Base-by-base conservation (phyloP, 2,888 invertebrate genomes). In the Deilephila elpenor region DNA sequence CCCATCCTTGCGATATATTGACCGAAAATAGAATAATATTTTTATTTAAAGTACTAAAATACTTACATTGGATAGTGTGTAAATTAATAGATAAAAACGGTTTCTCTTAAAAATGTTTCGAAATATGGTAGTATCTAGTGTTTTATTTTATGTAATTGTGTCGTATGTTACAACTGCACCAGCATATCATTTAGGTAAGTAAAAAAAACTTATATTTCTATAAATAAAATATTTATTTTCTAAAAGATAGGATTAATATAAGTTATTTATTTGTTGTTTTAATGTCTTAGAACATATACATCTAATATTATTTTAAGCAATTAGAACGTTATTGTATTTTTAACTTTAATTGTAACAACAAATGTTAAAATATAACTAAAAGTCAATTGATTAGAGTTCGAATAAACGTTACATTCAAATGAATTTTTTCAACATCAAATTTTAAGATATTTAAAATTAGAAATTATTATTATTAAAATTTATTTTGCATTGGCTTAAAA, bases 111-210 rank as follows among this genome's bases (percentile, higher is more conserved):
- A 71, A 70, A 56, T 67, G 20, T 19, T 67, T 72, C 62, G 77
- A 76, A 70, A 88, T 90, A 89, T 88, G 86, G 84, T 80, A 51
- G 37, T 80, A 64, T 73, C 77, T 72, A 74, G 78, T 14, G 72
- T 84, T 56, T 75, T 83, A 56, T 74, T 83, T 51, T 86, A 82
- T 75, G 74, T 80, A 59, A 76, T 85, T 32, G 77, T 84, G 74
- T 76, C 80, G 20, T 78, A 82, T 72, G 86, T 88, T n/a, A 78
- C 79, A 1, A 83, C 86, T 5, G 88, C 88, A 19, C 88, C 89
- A 7, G 74, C 81, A n/a, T 82, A 85, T 75, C 82, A 86, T 62
- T 77, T 83, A 19, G 74, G 92, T 92, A 79, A 90, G 92, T 89
- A 77, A 14, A 25, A 20, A n/a, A 20, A 19, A 19, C 4, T 72